Evolutionary conservation across 2,797 vertebrate genomes (phyloP), one percentile per base, ranked within the genome.

Genomic region (Steatocranus sp.): DNA sequence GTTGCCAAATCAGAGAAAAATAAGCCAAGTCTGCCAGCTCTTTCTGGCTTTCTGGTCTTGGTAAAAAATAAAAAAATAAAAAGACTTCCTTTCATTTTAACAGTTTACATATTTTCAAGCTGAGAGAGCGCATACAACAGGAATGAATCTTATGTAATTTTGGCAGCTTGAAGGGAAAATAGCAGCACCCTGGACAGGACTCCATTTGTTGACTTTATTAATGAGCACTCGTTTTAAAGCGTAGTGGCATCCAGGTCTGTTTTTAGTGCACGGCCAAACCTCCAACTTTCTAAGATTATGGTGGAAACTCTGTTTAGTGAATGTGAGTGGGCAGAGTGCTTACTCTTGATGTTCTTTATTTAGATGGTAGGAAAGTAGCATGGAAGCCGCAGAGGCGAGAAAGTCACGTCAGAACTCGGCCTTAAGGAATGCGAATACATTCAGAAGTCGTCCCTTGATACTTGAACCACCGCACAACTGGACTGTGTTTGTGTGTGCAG

Each of bases 401-500:
- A 75, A 88, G 70, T 75, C 74, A 61, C 6, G 43, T 74, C 85
- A 80, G 82, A 79, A 25, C 46, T 56, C 30, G 3, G 86, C 84
- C 79, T 66, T 50, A 10, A 80, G 85, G 76, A 68, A 76, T 68
- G 38, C 32, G 23, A 73, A 75, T 15, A 5, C 74, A 63, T 61
- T 81, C 75, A 23, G 46, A 80, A 32, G 70, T 20, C 15, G 10
- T 82, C 75, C 56, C 49, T 32, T n/a, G 32, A n/a, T 76, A 41
- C 53, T 87, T 80, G 12, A 78, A 70, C 53, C 76, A 15, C 11
- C 2, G 8, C 12, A 10, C 46, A 27, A 7, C 30, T 20, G 41
- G 46, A 74, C 56, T 78, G 36, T 68, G 81, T 51, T 66, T 87
- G 17, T 82, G 78, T 81, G 84, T 51, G 68, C 86, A 98, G 98